Evolutionary conservation across 2,888 invertebrate genomes (phyloP), one percentile per base, ranked within the genome.

Genomic region (Endotricha flammealis): DNA sequence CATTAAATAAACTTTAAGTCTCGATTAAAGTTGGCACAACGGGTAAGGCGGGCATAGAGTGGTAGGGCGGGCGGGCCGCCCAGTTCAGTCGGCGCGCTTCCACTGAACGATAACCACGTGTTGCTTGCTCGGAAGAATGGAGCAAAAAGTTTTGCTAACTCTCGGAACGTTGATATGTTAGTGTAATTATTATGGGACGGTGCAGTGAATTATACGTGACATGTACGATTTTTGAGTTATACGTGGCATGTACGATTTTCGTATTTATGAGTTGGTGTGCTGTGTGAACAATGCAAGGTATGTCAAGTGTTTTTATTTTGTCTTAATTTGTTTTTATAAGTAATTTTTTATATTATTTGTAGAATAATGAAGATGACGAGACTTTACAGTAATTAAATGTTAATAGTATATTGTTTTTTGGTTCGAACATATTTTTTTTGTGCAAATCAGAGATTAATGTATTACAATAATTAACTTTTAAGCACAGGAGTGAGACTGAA

Each of bases 101-200:
- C 53, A 39, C 50, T 49, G 53, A 22, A 42, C 37, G 48, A 35
- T 55, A 33, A 35, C 41, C 57, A 68, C 71, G 78, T 64, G 51
- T 51, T 29, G 30, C 35, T 28, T 31, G 24, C 28, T 30, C 39
- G 5, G 35, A 38, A 12, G 43, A 53, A 67, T 59, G 73, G 74
- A 70, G 75, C 78, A 74, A 77, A 80, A 80, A 81, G 64, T 80
- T 80, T 53, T 4, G 11, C 48, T n/a, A 56, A 46, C 59, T 64
- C 51, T 42, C 47, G 40, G 38, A 39, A 44, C 27, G 41, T 50
- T 55, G 41, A 38, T 38, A 35, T 39, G 37, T 32, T 41, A 40
- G 42, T 29, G 38, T 25, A 33, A 30, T 35, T 41, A 40, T 46
- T 46, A 52, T 51, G 63, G 60, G 58, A 58, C 51, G 51, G 49